These are phyloP conservation scores for Lithosia quadra DNA, from an alignment of 2,888 invertebrate genomes.

Conservation along the genomic window DNA sequence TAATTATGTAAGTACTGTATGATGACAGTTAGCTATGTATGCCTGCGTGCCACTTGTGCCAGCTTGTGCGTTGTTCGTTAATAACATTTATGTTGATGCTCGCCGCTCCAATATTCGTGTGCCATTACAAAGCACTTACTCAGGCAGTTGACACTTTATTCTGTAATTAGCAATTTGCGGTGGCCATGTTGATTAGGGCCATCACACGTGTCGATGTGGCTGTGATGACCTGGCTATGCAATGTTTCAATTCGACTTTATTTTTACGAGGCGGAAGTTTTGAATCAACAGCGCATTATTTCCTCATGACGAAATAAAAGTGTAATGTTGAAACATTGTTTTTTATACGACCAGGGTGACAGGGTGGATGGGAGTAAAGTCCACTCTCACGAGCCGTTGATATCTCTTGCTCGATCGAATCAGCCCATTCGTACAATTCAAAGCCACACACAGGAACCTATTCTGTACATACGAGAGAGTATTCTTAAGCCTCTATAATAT, in stretches of 20 bases:
- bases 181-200: neutral
- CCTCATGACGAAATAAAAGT: neutral
- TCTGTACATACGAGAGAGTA: no score
- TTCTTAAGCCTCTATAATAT: neutral
- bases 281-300: neutral
- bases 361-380: no score
- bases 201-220: neutral
- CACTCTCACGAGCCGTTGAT: neutral
- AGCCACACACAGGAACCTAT: neutral
- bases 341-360: neutral
- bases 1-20: neutral
- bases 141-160: conserved; percentile 1
- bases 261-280: neutral
- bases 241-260: neutral
- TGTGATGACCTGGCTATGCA: neutral
- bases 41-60: neutral
- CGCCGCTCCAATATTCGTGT: conserved; percentile 7
- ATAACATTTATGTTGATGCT: conserved; percentile 9
- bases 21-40: neutral
- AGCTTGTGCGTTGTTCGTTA: conserved; percentile 7
- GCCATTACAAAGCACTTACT: conserved; percentile 16
- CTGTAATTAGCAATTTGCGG: conserved; percentile 6
- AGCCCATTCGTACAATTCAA: neutral
- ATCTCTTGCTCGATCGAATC: neutral
- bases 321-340: neutral